A percentile compares a stretch with the other conserved stretches of the same genome.
These are phyloP conservation scores for Halotydeus destructor DNA, from an alignment of 1,140 invertebrate species.

Conservation along the genomic window DNA sequence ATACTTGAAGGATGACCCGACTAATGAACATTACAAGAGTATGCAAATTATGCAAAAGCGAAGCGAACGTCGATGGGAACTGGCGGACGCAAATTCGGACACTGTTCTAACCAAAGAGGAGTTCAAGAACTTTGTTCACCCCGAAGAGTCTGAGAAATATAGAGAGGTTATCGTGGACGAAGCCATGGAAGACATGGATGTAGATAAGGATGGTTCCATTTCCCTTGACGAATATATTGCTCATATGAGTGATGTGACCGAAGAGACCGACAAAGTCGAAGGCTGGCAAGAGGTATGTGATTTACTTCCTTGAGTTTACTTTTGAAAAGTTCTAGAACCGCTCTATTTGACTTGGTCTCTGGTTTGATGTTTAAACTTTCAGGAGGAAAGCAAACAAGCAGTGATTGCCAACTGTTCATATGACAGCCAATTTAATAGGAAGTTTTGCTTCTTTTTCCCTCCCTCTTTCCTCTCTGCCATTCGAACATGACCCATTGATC, in stretches of 20 bases:
- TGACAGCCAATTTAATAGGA: too few relatives aligned
- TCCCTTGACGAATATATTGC: slow-evolving; percentile 43
- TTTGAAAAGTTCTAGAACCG: too few relatives aligned
- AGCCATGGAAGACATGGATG: slow-evolving; percentile 94
- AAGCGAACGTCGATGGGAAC: slow-evolving; percentile 58
- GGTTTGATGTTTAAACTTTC: too few relatives aligned
- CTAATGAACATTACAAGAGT: slow-evolving; percentile 10
- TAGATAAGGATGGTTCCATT: slow-evolving; percentile 61
- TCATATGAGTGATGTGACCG: slow-evolving; percentile 27
- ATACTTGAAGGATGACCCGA: slow-evolving; percentile 3
- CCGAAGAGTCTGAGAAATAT: slow-evolving; percentile 73
- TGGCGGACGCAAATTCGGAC: slow-evolving; percentile 46
- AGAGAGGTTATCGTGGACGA: slow-evolving; percentile 71
- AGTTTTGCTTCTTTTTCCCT: too few relatives aligned
- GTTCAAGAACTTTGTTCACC: slow-evolving; percentile 80
- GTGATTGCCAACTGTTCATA: too few relatives aligned
- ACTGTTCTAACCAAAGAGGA: slow-evolving; percentile 61
- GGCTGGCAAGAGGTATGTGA: slow-evolving; percentile 27
- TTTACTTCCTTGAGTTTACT: not conserved
- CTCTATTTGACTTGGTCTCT: too few relatives aligned
- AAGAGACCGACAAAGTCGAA: slow-evolving; percentile 49
- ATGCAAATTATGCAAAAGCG: slow-evolving; percentile 55
- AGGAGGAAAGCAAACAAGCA: too few relatives aligned
- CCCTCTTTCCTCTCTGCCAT: too few relatives aligned
- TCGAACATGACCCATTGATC: too few relatives aligned